Conservation (phyloP, 2,888 invertebrate species). For the Cyrtodaria siliqua region DNA sequence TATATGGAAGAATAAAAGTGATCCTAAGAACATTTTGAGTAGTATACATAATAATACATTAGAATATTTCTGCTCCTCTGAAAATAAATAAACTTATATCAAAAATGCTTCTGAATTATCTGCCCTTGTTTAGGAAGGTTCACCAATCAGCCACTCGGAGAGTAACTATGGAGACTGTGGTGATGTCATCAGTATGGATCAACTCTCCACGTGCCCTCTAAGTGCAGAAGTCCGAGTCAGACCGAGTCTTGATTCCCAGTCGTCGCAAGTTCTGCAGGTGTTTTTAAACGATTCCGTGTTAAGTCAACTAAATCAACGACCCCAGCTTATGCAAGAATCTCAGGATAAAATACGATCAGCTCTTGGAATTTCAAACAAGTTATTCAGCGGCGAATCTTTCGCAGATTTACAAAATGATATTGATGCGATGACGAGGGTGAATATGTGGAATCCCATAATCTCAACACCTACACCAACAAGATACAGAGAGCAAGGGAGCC, state of each 20-base stretch:
- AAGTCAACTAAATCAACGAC: constrained; percentile 46
- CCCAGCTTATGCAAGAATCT: constrained; percentile 9
- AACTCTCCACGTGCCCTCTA: constrained; percentile 72
- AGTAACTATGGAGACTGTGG: constrained; percentile 27
- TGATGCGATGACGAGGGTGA: constrained; percentile 49
- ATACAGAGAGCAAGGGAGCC: constrained; percentile 3
- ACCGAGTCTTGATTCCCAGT: not conserved
- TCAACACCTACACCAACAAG: constrained; percentile 24
- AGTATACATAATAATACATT: too few relatives aligned
- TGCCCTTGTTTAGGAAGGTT: constrained; percentile 8
- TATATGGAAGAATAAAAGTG: too few relatives aligned
- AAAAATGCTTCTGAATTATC: too few relatives aligned
- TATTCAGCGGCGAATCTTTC: constrained; percentile 30
- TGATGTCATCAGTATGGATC: constrained; percentile 66
- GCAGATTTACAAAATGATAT: constrained; percentile 36
- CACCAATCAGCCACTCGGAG: constrained; percentile 22
- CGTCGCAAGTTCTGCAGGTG: constrained; percentile 32
- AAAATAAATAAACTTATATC: too few relatives aligned
- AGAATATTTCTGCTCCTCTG: too few relatives aligned
- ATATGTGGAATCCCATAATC: constrained; percentile 62
- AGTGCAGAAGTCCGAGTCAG: constrained; percentile 38
- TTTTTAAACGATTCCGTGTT: constrained; percentile 54
- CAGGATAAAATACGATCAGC: not conserved
- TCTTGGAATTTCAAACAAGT: constrained; percentile 7
- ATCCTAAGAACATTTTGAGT: too few relatives aligned